phyloP scores from a whole-genome alignment of 1,140 invertebrate species.

The Chlorops oryzae region DNA sequence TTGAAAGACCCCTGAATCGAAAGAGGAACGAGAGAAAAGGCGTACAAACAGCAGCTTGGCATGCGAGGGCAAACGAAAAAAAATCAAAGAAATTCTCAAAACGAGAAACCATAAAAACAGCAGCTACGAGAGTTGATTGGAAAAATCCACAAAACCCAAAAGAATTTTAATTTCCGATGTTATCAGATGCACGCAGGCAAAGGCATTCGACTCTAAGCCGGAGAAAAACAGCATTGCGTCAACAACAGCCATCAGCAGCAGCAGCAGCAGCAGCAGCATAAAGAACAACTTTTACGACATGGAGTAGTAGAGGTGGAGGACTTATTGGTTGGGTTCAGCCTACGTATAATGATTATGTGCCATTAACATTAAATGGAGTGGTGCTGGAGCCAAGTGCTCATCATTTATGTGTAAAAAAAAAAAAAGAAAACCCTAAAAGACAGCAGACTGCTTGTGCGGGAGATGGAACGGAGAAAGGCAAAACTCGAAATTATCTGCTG shows the following conservation, averaged over 20 bases:
- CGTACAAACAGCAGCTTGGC: too few relatives aligned
- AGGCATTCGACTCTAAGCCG: too few relatives aligned
- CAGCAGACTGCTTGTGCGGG: too few relatives aligned
- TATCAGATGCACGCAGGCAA: slow-evolving; percentile 44
- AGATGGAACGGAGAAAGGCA: too few relatives aligned
- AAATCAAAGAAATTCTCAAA: not conserved
- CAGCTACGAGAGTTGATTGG: slow-evolving; percentile 24
- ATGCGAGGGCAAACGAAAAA: slow-evolving; percentile 10
- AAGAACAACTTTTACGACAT: slow-evolving; percentile 2
- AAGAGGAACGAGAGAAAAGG: too few relatives aligned
- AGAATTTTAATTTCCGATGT: slow-evolving; percentile 46
- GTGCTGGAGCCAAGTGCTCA: too few relatives aligned
- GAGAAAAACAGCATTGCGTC: too few relatives aligned
- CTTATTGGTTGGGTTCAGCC: too few relatives aligned
- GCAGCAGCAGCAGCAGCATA: slow-evolving; percentile 12
- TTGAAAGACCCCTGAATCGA: too few relatives aligned
- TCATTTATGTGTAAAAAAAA: too few relatives aligned
- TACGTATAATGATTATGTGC: slow-evolving; percentile 46
- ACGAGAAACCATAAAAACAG: slow-evolving; percentile 14
- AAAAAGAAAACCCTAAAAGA: too few relatives aligned
- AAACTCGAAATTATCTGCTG: too few relatives aligned
- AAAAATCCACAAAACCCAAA: slow-evolving; percentile 37
- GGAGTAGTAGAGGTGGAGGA: slow-evolving; percentile 15
- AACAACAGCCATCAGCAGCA: slow-evolving; percentile 14
- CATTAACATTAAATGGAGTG: slow-evolving; percentile 46